Evolutionary conservation across 2,113 vertebrate species (phyloP).

Genomic region (Festucalex cinctus): DNA sequence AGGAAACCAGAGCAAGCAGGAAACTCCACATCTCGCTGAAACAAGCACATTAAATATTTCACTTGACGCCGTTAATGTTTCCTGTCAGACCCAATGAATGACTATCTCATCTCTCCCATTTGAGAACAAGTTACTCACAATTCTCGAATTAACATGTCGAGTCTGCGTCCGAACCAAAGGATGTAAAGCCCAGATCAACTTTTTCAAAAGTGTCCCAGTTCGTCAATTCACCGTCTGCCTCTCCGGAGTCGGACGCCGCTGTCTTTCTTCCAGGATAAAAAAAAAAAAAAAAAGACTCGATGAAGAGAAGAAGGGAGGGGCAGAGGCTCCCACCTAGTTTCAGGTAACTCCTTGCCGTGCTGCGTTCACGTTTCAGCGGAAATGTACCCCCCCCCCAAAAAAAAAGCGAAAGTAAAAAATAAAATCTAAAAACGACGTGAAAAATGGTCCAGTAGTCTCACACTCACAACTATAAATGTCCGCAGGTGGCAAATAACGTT

Average conservation of each 20-base stretch:
- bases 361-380: slow-evolving; percentile 19
- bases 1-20: neutral
- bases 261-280: slow-evolving; percentile 62
- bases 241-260: neutral
- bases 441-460: no score
- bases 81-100: neutral
- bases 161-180: slow-evolving; percentile 11
- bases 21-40: neutral
- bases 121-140: slow-evolving; percentile 63
- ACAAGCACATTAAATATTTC: neutral
- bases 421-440: neutral
- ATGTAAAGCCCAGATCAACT: neutral
- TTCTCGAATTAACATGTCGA: slow-evolving; percentile 69
- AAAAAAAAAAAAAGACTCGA: neutral
- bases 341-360: slow-evolving; percentile 33
- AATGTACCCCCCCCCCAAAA: neutral
- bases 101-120: neutral
- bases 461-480: no score
- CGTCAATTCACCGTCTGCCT: neutral
- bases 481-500: no score
- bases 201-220: neutral
- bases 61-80: neutral
- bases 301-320: slow-evolving; percentile 43
- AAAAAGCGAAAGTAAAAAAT: no score
- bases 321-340: slow-evolving; percentile 28